Percentiles rank a stretch among this genome's conserved stretches.
phyloP scores from a whole-genome alignment of 1,140 invertebrate species.

The Sycophila sp. region DNA sequence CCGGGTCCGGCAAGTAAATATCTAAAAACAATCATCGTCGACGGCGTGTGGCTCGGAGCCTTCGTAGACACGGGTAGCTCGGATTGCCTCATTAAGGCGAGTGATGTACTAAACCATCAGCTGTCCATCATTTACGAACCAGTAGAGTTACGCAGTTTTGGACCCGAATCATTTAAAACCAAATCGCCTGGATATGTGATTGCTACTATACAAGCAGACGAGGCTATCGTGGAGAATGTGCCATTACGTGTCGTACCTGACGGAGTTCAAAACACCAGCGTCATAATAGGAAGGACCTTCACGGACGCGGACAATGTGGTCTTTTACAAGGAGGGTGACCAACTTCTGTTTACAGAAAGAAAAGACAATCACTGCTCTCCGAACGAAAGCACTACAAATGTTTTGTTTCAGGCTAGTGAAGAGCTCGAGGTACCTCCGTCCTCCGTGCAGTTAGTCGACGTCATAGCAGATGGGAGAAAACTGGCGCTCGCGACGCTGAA shows the following conservation, averaged over 20 bases:
- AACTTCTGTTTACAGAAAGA: neutral
- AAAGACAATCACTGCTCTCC: neutral
- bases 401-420: neutral
- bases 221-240: neutral
- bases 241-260: neutral
- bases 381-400: neutral
- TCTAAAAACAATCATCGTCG: neutral
- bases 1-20: neutral
- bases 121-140: neutral
- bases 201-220: neutral
- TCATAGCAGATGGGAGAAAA: too few relatives aligned
- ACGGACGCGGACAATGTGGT: constrained; percentile 2
- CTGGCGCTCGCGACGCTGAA: too few relatives aligned
- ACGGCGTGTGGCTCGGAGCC: neutral
- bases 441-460: too few relatives aligned
- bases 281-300: neutral
- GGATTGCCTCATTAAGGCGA: neutral
- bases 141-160: constrained; percentile 6
- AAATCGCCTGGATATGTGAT: neutral
- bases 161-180: neutral
- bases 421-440: too few relatives aligned
- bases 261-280: neutral
- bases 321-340: neutral
- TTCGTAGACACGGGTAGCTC: neutral
- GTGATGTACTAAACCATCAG: neutral